A percentile compares a stretch with the other conserved stretches of the same genome.
Conservation (phyloP, 2,888 invertebrate species). For the Parnassius orleans region DNA sequence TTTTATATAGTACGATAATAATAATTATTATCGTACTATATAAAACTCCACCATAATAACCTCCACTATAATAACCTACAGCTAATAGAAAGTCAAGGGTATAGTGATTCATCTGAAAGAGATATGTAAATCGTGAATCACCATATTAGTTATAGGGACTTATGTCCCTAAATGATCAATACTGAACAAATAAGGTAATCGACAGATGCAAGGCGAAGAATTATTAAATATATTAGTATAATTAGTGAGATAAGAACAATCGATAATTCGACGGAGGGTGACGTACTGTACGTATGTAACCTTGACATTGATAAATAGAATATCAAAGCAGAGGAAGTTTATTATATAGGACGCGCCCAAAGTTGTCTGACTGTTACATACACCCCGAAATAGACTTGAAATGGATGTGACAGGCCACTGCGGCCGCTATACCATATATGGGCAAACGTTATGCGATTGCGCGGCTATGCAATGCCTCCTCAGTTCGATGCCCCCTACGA, state of each 20-base stretch:
- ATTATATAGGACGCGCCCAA: conserved; percentile 36
- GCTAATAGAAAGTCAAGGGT: not conserved
- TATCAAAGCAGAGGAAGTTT: conserved; percentile 34
- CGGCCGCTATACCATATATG: conserved; percentile 73
- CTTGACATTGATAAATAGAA: conserved; percentile 51
- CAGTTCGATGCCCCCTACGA: conserved; percentile 72
- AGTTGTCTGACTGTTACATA: conserved; percentile 42
- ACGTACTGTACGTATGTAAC: conserved; percentile 38
- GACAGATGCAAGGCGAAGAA: conserved; percentile 1
- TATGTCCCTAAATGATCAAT: conserved; percentile 28
- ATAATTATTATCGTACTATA: no score
- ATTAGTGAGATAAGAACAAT: conserved; percentile 16
- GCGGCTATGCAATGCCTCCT: conserved; percentile 65
- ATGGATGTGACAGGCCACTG: conserved; percentile 54
- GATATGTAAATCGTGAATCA: conserved; percentile 22
- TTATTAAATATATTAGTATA: conserved; percentile 1
- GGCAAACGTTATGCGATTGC: conserved; percentile 76
- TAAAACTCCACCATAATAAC: no score
- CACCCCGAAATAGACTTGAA: conserved; percentile 60
- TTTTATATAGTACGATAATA: no score
- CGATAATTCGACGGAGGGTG: conserved; percentile 14
- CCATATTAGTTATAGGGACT: conserved; percentile 9
- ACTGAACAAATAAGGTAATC: conserved; percentile 33
- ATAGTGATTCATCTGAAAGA: conserved; percentile 20
- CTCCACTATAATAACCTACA: no score